These are phyloP conservation scores for Sphaerophoria rueppellii DNA, from an alignment of 2,888 invertebrate species.

Conservation along the genomic window DNA sequence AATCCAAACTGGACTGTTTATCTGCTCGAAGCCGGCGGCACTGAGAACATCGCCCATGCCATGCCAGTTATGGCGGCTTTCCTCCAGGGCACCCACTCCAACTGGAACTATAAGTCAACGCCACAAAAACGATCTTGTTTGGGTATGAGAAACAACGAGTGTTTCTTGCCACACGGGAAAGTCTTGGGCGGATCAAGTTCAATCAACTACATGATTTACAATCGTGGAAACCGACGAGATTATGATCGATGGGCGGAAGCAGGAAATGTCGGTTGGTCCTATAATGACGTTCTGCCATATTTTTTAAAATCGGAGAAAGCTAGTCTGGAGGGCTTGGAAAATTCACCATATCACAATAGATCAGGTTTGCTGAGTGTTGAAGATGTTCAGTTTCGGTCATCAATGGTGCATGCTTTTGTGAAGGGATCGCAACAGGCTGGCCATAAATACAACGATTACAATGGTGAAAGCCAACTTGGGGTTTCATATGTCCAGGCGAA, in stretches of 20 bases:
- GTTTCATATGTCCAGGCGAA: constrained; percentile 87
- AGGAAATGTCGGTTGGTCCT: constrained; percentile 90
- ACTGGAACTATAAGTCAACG: constrained; percentile 88
- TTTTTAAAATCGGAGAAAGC: constrained; percentile 85
- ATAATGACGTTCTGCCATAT: constrained; percentile 85
- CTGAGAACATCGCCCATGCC: constrained; percentile 80
- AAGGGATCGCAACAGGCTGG: constrained; percentile 86
- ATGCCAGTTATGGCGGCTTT: constrained; percentile 79
- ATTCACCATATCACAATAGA: constrained; percentile 84
- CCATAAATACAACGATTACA: constrained; percentile 87
- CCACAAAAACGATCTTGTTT: constrained; percentile 85
- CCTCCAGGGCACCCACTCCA: constrained; percentile 83
- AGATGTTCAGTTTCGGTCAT: constrained; percentile 84
- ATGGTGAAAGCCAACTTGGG: constrained; percentile 85
- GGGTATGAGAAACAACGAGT: constrained; percentile 81
- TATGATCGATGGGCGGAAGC: constrained; percentile 87
- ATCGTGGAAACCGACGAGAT: constrained; percentile 88
- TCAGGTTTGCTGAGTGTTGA: constrained; percentile 86
- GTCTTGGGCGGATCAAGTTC: constrained; percentile 85
- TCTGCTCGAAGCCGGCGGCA: constrained; percentile 83
- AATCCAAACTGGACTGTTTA: constrained; percentile 82
- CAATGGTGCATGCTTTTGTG: constrained; percentile 84
- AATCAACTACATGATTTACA: constrained; percentile 88
- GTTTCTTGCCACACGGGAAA: constrained; percentile 84
- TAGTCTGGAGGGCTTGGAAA: constrained; percentile 81